Conservation (phyloP, 2,113 vertebrate genomes). For the Lophius piscatorius region DNA sequence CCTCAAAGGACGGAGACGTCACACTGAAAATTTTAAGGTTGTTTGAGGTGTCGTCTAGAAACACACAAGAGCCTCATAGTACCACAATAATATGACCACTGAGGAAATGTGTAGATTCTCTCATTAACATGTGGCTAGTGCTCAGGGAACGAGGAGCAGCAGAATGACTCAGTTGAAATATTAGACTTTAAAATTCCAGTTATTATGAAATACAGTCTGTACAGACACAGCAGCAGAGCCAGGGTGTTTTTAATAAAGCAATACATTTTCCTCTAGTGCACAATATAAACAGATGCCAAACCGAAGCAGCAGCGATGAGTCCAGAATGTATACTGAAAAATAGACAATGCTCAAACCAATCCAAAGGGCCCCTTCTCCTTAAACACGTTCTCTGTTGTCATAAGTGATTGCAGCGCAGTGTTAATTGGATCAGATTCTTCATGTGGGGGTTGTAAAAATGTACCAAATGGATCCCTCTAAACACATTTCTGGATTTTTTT, state of each 20-base stretch:
- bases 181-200: slow-evolving; percentile 35
- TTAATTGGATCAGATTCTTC: no score
- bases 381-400: no score
- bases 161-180: slow-evolving; percentile 55
- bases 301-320: neutral
- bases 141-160: slow-evolving; percentile 1
- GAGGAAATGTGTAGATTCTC: slow-evolving; percentile 33
- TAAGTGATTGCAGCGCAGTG: no score
- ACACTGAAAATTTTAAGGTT: slow-evolving; percentile 13
- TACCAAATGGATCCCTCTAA: no score
- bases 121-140: slow-evolving; percentile 55
- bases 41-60: slow-evolving; percentile 2
- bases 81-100: slow-evolving; percentile 41
- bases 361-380: no score
- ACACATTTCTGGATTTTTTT: no score
- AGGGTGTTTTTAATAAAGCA: slow-evolving; percentile 45
- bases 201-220: slow-evolving; percentile 49
- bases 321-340: no score
- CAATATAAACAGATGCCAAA: slow-evolving; percentile 33
- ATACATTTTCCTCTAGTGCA: slow-evolving; percentile 37
- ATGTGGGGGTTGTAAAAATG: no score
- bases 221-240: slow-evolving; percentile 12
- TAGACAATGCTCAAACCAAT: no score
- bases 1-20: slow-evolving; percentile 14
- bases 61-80: slow-evolving; percentile 20